Base-by-base conservation (phyloP, 2,888 invertebrate species). In the Plemyria rubiginata region DNA sequence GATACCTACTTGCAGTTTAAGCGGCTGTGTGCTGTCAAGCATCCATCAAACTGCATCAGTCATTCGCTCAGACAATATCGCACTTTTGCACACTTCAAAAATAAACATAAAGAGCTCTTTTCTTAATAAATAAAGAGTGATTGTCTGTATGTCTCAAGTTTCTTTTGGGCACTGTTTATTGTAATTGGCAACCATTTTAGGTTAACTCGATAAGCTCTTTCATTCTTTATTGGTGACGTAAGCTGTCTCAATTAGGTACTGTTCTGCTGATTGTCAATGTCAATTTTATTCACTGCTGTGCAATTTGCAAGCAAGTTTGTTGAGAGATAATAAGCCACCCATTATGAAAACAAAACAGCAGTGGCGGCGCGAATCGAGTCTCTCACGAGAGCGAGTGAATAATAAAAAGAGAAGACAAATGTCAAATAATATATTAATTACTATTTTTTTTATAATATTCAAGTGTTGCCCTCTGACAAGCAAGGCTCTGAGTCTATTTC, bases 91-190 rank as follows among this genome's bases (percentile, higher is more conserved):
- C 11, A 11, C 36, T 38, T 6, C 8, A 43, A 43, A 13, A 43
- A 43, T 15, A 22, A 28, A 50, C 9, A 55, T 40, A 49, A 40
- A 40, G 55, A 48, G 38, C 32, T 32, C 36, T 45, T 45, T 28
- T 40, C 16, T 43, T 9, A 48, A 46, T 54, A 58, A 51, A 62
- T 59, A 63, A 63, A 58, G 62, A 58, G 28, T 60, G 48, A 55
- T 51, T 63, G 62, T 56, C 46, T 29, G 45, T 45, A 48, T 63
- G 59, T 56, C 48, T 64, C 64, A 60, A 36, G 32, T 32, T 15
- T n/a, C 49, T 54, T 65, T 65, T 60, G 56, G 64, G 2, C 56
- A 54, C 49, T 56, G 64, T 56, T 60, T 64, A 56, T 64, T 65
- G 55, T 57, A 64, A 59, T 59, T 60, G 64, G 38, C 56, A 49